Evolutionary conservation across 2,797 vertebrate species (phyloP), one percentile per base, ranked within the genome.

Genomic region (Liasis olivaceus): DNA sequence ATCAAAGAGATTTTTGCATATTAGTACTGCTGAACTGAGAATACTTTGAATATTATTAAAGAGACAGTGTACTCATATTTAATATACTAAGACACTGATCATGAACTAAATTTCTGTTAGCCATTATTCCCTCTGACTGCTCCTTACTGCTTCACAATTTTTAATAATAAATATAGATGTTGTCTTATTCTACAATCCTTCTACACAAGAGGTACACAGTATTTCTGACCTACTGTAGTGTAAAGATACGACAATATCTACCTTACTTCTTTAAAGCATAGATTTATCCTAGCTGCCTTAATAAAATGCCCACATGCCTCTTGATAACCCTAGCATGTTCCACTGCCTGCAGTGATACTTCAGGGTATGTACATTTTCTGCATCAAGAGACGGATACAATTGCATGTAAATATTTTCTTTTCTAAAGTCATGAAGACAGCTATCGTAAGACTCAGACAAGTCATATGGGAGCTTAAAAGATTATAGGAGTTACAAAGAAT

Each of bases 301-400:
- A 95, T 97, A 94, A 96, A 97, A 98, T 97, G 97, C 97, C 97
- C 96, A 31, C 88, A 89, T 84, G 86, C 93, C 97, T 95, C 95
- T 97, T 93, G 87, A 94, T 94, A 58, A 93, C 95, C 96, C 96
- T 95, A 96, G 96, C 89, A 96, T 60, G 26, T 85, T 69, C 96
- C 97, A 97, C 97, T 94, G 97, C 98, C 98, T 97, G 98, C 98
- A 98, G 98, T 96, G 97, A 97, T 92, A 36, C 56, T 93, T 95
- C 90, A 85, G 81, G 95, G 91, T 93, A 89, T 89, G 89, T 93
- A 14, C 87, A 2, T 95, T 94, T 91, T 87, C 95, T 92, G 36
- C 94, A 5, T 94, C 97, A 93, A 94, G 96, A 97, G 96, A 97
- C 96, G 88, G 96, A 97, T 97, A 97, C 97, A 96, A 95, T 95